Conservation (phyloP, 2,797 vertebrate genomes). For the Enteromius thamalakanensis region DNA sequence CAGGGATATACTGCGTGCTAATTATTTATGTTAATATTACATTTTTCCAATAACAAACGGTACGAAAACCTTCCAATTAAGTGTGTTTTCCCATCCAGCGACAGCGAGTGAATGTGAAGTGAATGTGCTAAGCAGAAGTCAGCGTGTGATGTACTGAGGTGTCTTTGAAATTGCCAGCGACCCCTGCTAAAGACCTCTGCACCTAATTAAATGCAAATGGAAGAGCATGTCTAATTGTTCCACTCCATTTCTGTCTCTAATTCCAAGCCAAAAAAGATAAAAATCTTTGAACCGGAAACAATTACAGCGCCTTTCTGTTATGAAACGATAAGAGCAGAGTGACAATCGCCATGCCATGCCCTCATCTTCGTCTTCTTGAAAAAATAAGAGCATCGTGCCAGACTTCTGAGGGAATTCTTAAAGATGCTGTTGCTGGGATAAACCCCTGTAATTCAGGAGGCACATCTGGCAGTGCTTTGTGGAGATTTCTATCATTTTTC, state of each 20-base stretch:
- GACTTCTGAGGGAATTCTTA: conserved; percentile 65
- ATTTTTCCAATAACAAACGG: neutral
- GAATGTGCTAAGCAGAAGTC: conserved; percentile 43
- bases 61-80: conserved; percentile 43
- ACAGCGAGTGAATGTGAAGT: conserved; percentile 19
- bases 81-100: conserved; percentile 33
- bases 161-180: conserved; percentile 50
- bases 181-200: conserved; percentile 50
- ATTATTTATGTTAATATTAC: neutral
- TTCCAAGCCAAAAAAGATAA: conserved; percentile 48
- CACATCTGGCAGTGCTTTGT: conserved; percentile 16
- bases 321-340: conserved; percentile 52
- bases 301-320: conserved; percentile 51
- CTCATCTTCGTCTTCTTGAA: conserved; percentile 34
- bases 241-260: conserved; percentile 60
- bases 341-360: conserved; percentile 52
- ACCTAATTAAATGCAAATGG: conserved; percentile 63
- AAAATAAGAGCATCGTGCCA: conserved; percentile 54
- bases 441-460: conserved; percentile 52
- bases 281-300: conserved; percentile 59
- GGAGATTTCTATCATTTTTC: conserved; percentile 38
- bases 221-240: conserved; percentile 59
- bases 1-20: neutral
- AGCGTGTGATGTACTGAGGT: conserved; percentile 49
- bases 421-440: conserved; percentile 61